A percentile compares a stretch with the other conserved stretches of the same genome.
Conservation (phyloP, 2,888 invertebrate species). For the Endotricha flammealis region DNA sequence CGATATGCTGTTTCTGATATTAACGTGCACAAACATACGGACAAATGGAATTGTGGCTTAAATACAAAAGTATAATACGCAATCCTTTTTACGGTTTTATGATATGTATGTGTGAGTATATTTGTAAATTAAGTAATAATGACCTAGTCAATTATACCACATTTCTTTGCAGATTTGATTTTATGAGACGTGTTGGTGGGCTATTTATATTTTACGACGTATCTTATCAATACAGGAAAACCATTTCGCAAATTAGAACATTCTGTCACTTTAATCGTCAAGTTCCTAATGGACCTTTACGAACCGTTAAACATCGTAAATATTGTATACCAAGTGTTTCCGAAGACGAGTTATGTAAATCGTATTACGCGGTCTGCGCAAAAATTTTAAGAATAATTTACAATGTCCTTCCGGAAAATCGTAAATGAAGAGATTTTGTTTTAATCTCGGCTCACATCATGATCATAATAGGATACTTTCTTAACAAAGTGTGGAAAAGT, state of each 20-base stretch:
- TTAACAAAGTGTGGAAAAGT: too few relatives aligned
- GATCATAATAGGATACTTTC: too few relatives aligned
- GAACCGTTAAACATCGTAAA: conserved; percentile 7
- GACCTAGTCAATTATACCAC: too few relatives aligned
- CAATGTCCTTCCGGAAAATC: conserved; percentile 42
- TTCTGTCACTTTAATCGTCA: conserved; percentile 2
- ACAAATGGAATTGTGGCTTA: too few relatives aligned
- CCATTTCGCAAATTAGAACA: conserved; percentile 4
- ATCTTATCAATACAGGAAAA: conserved; percentile 4
- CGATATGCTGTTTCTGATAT: too few relatives aligned
- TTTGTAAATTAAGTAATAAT: too few relatives aligned
- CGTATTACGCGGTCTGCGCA: conserved; percentile 26
- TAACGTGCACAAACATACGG: too few relatives aligned
- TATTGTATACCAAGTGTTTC: conserved; percentile 12
- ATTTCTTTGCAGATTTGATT: too few relatives aligned
- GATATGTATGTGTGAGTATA: too few relatives aligned
- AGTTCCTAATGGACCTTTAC: conserved; percentile 5
- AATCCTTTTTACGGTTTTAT: too few relatives aligned
- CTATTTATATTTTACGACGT: conserved; percentile 4
- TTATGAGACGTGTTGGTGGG: not conserved
- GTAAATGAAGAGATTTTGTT: conserved; percentile 16
- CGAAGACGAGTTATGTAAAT: conserved; percentile 35
- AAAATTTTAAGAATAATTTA: conserved; percentile 36
- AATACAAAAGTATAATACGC: too few relatives aligned
- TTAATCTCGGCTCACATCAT: too few relatives aligned